Evolutionary conservation across 1,140 invertebrate genomes (phyloP).

Genomic region (Episyrphus balteatus): DNA sequence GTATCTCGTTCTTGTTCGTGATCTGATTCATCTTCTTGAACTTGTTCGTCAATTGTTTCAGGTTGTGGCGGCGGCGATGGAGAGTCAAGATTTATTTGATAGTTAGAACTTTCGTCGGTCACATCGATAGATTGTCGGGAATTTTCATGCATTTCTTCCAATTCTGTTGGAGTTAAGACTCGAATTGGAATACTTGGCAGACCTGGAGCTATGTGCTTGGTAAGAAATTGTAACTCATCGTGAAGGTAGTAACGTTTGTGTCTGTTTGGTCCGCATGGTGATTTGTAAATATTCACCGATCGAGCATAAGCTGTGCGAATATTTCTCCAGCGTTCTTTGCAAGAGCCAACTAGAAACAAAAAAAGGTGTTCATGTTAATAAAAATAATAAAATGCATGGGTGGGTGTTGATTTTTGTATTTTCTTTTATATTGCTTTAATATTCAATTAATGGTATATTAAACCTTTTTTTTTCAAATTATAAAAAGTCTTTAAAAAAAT

Average conservation of each 20-base stretch:
- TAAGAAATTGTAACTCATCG: slow-evolving; percentile 20
- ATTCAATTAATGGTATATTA: too few relatives aligned
- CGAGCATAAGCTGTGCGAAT: slow-evolving; percentile 25
- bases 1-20: background rate
- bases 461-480: too few relatives aligned
- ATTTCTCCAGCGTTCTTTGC: slow-evolving; percentile 28
- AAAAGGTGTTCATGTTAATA: too few relatives aligned
- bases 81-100: background rate
- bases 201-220: slow-evolving; percentile 22
- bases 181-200: too few relatives aligned
- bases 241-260: slow-evolving; percentile 25
- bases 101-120: background rate
- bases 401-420: too few relatives aligned
- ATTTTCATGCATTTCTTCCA: background rate
- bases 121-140: background rate
- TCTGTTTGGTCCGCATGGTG: slow-evolving; percentile 14
- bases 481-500: too few relatives aligned
- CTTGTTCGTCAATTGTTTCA: background rate
- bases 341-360: slow-evolving; percentile 14
- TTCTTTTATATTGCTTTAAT: too few relatives aligned
- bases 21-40: background rate
- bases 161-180: too few relatives aligned
- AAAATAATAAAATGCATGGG: too few relatives aligned
- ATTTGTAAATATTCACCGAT: slow-evolving; percentile 20
- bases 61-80: background rate